Conservation (phyloP, 2,113 vertebrate genomes). For the Campylomormyrus tamandua region DNA sequence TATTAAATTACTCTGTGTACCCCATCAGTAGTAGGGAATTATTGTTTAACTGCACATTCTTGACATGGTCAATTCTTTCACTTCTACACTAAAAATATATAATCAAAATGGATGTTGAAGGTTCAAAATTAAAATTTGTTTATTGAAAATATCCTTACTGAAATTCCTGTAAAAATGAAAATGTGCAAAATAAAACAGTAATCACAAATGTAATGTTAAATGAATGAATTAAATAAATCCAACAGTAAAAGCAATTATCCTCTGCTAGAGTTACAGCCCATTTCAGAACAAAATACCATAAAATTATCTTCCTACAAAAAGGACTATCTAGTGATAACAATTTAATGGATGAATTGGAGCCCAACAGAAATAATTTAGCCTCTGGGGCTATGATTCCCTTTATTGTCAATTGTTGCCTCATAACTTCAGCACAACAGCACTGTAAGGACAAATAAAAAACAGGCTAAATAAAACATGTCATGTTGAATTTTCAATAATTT, state of each 20-base stretch:
- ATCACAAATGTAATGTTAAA: background rate
- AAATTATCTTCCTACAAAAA: slow-evolving; percentile 7
- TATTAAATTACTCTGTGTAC: background rate
- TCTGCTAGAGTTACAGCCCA: background rate
- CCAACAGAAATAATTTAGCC: slow-evolving; percentile 95
- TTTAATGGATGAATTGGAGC: slow-evolving; percentile 94
- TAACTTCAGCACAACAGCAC: slow-evolving; percentile 55
- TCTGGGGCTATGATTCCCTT: slow-evolving; percentile 87
- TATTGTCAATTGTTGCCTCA: slow-evolving; percentile 77
- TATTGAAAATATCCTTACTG: background rate
- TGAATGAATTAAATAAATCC: background rate
- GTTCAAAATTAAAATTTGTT: background rate
- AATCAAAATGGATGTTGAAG: background rate
- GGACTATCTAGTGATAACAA: slow-evolving; percentile 73
- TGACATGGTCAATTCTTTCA: background rate
- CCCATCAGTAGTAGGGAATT: background rate
- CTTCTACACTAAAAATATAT: background rate
- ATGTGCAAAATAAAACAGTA: background rate
- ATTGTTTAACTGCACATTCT: background rate
- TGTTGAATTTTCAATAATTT: background rate
- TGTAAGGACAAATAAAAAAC: background rate
- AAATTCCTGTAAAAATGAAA: background rate
- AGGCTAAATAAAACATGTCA: background rate
- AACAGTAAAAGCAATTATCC: slow-evolving; percentile 9
- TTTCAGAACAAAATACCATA: slow-evolving; percentile 8